phyloP scores from a whole-genome alignment of 2,113 vertebrate genomes.

The Nerophis ophidion region DNA sequence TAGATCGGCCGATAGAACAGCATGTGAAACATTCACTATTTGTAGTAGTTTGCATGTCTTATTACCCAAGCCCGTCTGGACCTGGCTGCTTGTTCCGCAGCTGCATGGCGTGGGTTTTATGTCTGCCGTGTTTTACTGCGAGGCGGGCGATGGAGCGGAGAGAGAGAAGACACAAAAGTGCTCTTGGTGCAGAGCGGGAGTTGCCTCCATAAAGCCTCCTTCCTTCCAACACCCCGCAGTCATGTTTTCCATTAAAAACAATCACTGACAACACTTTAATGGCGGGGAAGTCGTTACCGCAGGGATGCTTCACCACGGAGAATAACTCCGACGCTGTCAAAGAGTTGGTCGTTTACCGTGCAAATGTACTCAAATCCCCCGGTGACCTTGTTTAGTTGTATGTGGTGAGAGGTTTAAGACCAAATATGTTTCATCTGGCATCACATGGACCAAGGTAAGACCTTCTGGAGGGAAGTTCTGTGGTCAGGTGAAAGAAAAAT shows the following conservation, averaged over 20 bases:
- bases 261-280: constrained; percentile 42
- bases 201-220: constrained; percentile 41
- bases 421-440: too few relatives aligned
- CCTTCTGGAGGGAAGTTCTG: too few relatives aligned
- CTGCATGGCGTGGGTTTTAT: constrained; percentile 6
- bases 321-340: too few relatives aligned
- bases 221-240: constrained; percentile 47
- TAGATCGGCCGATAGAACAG: not conserved
- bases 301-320: too few relatives aligned
- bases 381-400: too few relatives aligned
- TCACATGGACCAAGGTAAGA: too few relatives aligned
- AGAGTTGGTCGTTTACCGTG: too few relatives aligned
- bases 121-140: constrained; percentile 24
- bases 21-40: constrained; percentile 13
- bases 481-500: too few relatives aligned
- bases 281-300: not conserved
- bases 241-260: constrained; percentile 27
- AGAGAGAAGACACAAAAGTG: constrained; percentile 29
- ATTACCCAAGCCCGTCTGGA: constrained; percentile 12
- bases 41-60: constrained; percentile 23
- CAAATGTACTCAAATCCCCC: too few relatives aligned
- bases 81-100: constrained; percentile 12
- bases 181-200: constrained; percentile 21
- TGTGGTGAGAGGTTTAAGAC: too few relatives aligned
- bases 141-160: constrained; percentile 26